Base-by-base conservation (phyloP, 1,140 invertebrate species). In the Saccostrea echinata region DNA sequence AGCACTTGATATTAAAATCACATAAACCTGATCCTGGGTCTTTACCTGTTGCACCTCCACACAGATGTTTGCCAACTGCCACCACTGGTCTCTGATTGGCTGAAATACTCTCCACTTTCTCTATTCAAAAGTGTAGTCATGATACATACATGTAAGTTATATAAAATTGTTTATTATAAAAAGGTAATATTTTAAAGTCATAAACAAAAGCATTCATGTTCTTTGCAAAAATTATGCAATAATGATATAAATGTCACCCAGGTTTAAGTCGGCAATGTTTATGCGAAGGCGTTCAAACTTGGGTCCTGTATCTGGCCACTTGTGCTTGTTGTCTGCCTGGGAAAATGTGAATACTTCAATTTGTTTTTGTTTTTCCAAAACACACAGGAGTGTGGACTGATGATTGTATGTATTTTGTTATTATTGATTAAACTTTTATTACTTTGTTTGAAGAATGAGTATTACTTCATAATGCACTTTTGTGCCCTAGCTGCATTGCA, bases 1-100 rank as follows among this genome's bases (percentile, higher is more conserved):
- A 43, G 6, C 43, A 43, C 43, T 43, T 43, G 43, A 43, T 43
- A 43, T 43, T 43, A 43, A 1, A 43, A 8, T 43, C 43, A 43
- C 1, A 6, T 6, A 43, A 9, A 43, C 6, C 1, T 43, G 4
- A 43, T 55, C 64, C 43, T 13, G 88, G 84, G 89, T 68, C 84
- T 86, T 87, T 91, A 97, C 97, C 97, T 90, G 97, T 98, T 53
- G 97, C 97, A 27, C 95, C 96, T 1, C 98, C 97, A 94, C 97
- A 98, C 24, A 98, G 95, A 95, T 98, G 98, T 95, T 98, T 98
- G 0, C 97, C 97, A 51, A 98, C 94, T 1, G 96, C 97, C 68
- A 98, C 96, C 76, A 97, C 95, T 83, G 88, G 88, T 64, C 93
- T 91, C 21, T 93, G 68, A 53, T 93, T 95, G 53, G 94, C 89